Conservation (phyloP, 92 coral and sea anemone genomes). For the Blastomussa wellsi region DNA sequence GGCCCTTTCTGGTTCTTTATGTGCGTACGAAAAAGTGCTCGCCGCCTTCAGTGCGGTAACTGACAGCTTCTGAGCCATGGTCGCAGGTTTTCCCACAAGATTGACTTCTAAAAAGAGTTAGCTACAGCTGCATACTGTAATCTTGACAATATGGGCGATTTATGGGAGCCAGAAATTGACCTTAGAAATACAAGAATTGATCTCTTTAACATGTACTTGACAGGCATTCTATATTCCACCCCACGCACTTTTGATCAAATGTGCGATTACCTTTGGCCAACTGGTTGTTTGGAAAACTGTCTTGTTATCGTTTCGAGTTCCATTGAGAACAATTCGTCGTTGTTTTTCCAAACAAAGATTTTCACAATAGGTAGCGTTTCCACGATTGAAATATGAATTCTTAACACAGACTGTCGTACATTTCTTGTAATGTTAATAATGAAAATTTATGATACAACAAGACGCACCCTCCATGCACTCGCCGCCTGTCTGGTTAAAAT, state of each 20-base stretch:
- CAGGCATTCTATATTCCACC: background rate
- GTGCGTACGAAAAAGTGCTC: background rate
- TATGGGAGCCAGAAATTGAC: background rate
- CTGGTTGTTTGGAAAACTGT: conserved; percentile 4
- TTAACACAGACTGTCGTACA: background rate
- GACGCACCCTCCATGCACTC: background rate
- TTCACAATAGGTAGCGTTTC: background rate
- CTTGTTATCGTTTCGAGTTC: conserved; percentile 15
- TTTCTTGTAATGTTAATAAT: background rate
- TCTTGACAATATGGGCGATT: conserved; percentile 1
- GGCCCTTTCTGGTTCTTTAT: background rate
- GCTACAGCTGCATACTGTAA: background rate
- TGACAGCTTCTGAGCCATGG: background rate
- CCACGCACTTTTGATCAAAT: background rate
- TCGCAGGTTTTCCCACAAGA: background rate
- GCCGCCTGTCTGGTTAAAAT: background rate
- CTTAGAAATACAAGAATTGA: background rate
- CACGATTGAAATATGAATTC: background rate
- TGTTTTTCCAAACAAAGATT: conserved; percentile 1
- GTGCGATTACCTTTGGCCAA: background rate
- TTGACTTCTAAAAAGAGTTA: background rate
- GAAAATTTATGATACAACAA: background rate
- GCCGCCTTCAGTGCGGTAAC: background rate
- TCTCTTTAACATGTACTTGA: background rate
- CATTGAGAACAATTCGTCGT: background rate